Evolutionary conservation across 1,140 invertebrate genomes (phyloP), one percentile per base, ranked within the genome.

Genomic region (Euglossa dilemma): DNA sequence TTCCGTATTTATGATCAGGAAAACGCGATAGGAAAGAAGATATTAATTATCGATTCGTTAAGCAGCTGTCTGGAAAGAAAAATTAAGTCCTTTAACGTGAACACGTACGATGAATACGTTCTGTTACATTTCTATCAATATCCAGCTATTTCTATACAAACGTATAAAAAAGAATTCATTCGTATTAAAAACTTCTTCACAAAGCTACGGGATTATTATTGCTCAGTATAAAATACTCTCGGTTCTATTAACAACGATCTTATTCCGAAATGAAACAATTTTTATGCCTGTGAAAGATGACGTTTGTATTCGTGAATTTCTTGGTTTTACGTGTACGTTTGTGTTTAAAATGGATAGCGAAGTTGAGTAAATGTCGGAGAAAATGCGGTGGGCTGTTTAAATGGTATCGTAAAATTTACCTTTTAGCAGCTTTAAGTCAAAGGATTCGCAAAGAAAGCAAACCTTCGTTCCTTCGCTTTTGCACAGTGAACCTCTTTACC

Each of bases 31-130:
- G 1, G n/a, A n/a, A 14, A n/a, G n/a, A 2, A 12, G 12, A 12
- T 59, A 59, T 59, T n/a, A 12, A 63, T 63, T 63, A 63, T 63
- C 16, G 61, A 28, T 25, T 63, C 25, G 61, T 63, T 63, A 63
- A 63, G 61, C 25, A 36, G 61, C 14, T 63, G 25, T 14, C 28
- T 36, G 6, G 25, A 63, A 63, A 63, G 25, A 25, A 63, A 63
- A 63, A 63, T 63, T 36, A 63, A 59, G 57, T 59, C 57, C 25
- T 59, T 25, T 59, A 59, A 59, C 25, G n/a, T 25, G 57, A 59
- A 59, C 57, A n/a, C n/a, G n/a, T n/a, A n/a, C n/a, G n/a, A n/a
- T 59, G 57, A 23, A 12, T n/a, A 14, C n/a, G n/a, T 25, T 25
- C 57, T 25, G n/a, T 59, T 59, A n/a, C n/a, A n/a, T n/a, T n/a